These are phyloP conservation scores for Nomada hirtipes DNA, from an alignment of 2,888 invertebrate genomes.

Conservation along the genomic window DNA sequence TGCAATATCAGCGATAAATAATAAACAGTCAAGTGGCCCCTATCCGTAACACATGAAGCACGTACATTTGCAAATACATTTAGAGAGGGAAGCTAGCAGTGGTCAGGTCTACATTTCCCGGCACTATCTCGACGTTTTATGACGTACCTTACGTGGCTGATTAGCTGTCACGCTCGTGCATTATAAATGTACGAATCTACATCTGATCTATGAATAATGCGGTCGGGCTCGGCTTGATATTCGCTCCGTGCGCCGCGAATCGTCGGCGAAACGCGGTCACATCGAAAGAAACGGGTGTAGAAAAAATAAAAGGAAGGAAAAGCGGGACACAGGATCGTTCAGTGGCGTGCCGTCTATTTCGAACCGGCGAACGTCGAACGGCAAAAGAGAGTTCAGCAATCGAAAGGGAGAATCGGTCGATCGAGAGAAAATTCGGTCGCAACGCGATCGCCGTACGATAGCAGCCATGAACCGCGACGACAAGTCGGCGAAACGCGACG, in stretches of 20 bases:
- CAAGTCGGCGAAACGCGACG: slow-evolving; percentile 44
- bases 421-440: slow-evolving; percentile 27
- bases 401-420: not conserved
- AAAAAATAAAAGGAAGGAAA: not conserved
- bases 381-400: too few relatives aligned
- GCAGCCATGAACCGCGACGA: not conserved
- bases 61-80: too few relatives aligned
- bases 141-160: slow-evolving; percentile 73
- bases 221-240: slow-evolving; percentile 57
- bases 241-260: slow-evolving; percentile 56
- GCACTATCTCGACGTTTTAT: slow-evolving; percentile 73
- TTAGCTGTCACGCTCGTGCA: slow-evolving; percentile 75
- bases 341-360: not conserved
- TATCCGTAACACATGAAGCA: too few relatives aligned
- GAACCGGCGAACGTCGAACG: not conserved
- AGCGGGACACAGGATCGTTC: not conserved
- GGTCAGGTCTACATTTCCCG: slow-evolving; percentile 64
- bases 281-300: not conserved
- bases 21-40: too few relatives aligned
- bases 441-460: slow-evolving; percentile 12
- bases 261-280: slow-evolving; percentile 47
- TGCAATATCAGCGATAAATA: too few relatives aligned
- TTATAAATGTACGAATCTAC: slow-evolving; percentile 72
- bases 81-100: slow-evolving; percentile 12
- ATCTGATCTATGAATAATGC: slow-evolving; percentile 75